Evolutionary conservation across 2,888 invertebrate species (phyloP).

Genomic region (Xestia c-nigrum): DNA sequence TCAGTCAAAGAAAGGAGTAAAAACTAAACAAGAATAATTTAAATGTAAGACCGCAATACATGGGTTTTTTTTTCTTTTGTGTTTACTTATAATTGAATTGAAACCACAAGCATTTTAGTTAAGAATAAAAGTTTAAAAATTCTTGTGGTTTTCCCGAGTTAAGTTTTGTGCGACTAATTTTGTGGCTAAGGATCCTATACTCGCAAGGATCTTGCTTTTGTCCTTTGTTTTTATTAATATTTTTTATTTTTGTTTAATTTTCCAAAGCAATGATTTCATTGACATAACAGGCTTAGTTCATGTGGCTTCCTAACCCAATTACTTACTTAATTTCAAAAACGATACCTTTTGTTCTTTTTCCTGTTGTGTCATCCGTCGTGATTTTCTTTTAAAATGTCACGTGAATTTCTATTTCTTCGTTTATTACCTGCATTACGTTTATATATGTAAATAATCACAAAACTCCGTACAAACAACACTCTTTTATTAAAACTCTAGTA

Average conservation of each 20-base stretch:
- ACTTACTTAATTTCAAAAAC: not conserved
- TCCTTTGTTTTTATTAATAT: not conserved
- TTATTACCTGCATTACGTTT: not conserved
- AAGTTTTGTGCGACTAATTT: not conserved
- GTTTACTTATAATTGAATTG: not conserved
- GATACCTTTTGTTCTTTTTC: not conserved
- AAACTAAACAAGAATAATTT: slow-evolving; percentile 15
- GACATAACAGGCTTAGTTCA: slow-evolving; percentile 2
- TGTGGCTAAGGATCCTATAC: not conserved
- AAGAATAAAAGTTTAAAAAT: not conserved
- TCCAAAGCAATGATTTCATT: not conserved
- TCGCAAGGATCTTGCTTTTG: not conserved
- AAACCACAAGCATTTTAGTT: slow-evolving; percentile 28
- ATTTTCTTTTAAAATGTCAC: not conserved
- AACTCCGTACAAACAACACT: not conserved
- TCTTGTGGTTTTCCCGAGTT: slow-evolving; percentile 18
- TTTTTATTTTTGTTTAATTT: not conserved
- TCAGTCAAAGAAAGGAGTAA: slow-evolving; percentile 15
- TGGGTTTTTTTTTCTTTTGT: slow-evolving; percentile 10
- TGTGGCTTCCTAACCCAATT: slow-evolving; percentile 37
- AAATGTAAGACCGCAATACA: slow-evolving; percentile 16
- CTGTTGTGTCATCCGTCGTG: not conserved
- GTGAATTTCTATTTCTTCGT: not conserved
- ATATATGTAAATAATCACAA: not conserved
- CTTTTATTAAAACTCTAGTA: not conserved